Percentiles rank a stretch among this genome's conserved stretches.
Conservation (phyloP, 2,113 vertebrate genomes). For the Pelvicachromis taeniatus region DNA sequence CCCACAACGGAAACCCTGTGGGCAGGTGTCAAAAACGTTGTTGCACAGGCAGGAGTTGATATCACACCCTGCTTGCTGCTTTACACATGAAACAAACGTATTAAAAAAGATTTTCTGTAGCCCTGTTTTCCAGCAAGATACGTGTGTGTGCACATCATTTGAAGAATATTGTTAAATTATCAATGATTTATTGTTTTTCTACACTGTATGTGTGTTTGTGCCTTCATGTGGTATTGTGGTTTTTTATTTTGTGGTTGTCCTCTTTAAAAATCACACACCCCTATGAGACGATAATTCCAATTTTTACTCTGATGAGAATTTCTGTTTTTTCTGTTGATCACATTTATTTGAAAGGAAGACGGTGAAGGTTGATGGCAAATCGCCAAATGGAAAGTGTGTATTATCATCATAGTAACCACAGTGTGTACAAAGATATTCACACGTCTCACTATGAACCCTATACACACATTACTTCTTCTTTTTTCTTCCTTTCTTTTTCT, state of each 20-base stretch:
- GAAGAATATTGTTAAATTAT: not conserved
- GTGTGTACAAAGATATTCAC: not conserved
- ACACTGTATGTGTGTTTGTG: not conserved
- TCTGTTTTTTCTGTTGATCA: not conserved
- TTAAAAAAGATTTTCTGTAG: not conserved
- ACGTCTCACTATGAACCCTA: not conserved
- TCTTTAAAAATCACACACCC: not conserved
- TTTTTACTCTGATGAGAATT: not conserved
- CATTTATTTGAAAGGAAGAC: not conserved
- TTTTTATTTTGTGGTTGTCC: not conserved
- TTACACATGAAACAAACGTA: not conserved
- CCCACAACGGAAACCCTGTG: conserved; percentile 20
- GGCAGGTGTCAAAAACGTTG: not conserved
- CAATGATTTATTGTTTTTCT: not conserved
- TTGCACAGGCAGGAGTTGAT: not conserved
- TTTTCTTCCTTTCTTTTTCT: not conserved
- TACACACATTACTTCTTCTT: not conserved
- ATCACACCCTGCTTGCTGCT: not conserved
- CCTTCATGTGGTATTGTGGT: not conserved
- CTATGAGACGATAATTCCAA: not conserved
- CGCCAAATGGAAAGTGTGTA: not conserved
- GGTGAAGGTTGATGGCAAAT: not conserved
- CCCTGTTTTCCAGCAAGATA: not conserved
- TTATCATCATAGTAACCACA: not conserved
- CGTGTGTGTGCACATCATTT: not conserved